Conservation (phyloP, 2,888 invertebrate species). For the Pemphredon lugubris region DNA sequence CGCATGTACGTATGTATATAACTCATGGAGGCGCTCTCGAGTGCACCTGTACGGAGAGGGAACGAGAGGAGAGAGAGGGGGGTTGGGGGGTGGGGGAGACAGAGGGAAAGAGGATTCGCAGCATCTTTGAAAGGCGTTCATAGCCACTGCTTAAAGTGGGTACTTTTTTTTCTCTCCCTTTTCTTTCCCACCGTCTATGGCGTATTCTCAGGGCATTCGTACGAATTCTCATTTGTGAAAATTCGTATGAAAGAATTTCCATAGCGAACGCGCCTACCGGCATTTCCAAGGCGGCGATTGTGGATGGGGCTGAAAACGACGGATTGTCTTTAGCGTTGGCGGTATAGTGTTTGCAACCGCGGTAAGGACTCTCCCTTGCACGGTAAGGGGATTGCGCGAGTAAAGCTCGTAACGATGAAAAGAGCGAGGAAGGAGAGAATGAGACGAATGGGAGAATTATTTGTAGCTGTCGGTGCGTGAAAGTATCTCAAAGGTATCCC, state of each 20-base stretch:
- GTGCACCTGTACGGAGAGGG: conserved; percentile 34
- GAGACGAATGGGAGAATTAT: conserved; percentile 41
- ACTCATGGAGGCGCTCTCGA: conserved; percentile 26
- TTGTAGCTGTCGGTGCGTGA: conserved; percentile 46
- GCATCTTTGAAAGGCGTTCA: conserved; percentile 73
- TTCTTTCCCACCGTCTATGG: conserved; percentile 8
- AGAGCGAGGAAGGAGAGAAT: conserved; percentile 37
- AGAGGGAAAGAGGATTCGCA: conserved; percentile 49
- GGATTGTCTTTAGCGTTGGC: conserved; percentile 54
- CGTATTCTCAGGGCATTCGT: conserved; percentile 23
- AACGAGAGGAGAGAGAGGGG: too few relatives aligned
- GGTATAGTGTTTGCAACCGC: conserved; percentile 43
- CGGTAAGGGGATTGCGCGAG: conserved; percentile 7
- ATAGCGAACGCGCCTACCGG: conserved; percentile 42
- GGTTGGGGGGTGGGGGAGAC: too few relatives aligned
- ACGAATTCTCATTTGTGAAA: conserved; percentile 74
- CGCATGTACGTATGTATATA: conserved; percentile 23
- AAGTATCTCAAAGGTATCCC: conserved; percentile 22
- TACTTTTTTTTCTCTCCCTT: conserved; percentile 43
- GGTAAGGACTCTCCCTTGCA: conserved; percentile 23
- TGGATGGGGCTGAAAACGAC: conserved; percentile 44
- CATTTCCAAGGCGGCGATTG: conserved; percentile 57
- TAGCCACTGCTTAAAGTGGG: conserved; percentile 67
- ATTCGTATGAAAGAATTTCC: conserved; percentile 71
- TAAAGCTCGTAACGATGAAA: conserved; percentile 33